Conservation (phyloP, 2,113 vertebrate species). For the Pristiophorus japonicus region DNA sequence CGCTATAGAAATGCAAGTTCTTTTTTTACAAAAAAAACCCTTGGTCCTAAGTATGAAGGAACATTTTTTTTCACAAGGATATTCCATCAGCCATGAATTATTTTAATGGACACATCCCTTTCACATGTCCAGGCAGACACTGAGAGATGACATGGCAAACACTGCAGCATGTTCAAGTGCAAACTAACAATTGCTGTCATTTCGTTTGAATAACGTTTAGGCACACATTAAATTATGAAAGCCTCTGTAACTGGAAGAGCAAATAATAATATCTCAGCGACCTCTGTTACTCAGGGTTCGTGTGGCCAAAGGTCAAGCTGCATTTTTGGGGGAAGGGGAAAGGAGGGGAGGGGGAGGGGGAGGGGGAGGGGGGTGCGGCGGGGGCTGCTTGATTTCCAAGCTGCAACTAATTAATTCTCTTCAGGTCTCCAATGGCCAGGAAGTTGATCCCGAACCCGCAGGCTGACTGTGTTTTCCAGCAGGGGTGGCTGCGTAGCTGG, state of each 20-base stretch:
- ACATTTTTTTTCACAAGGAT: background rate
- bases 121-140: background rate
- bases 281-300: background rate
- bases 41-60: background rate
- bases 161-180: background rate
- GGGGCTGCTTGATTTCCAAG: background rate
- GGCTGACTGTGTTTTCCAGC: background rate
- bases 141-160: background rate
- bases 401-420: conserved; percentile 15
- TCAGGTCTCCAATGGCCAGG: background rate
- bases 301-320: background rate
- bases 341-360: too few relatives aligned
- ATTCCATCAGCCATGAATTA: background rate
- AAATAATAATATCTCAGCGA: background rate
- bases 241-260: background rate
- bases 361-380: too few relatives aligned
- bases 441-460: background rate
- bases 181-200: background rate
- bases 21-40: background rate
- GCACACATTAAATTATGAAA: background rate
- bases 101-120: background rate
- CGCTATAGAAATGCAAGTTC: background rate
- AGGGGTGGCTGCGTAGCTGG: background rate
- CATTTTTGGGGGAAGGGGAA: too few relatives aligned
- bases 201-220: too few relatives aligned